phyloP scores from a whole-genome alignment of 1,140 invertebrate species.

The Rhizoglyphus robini region DNA sequence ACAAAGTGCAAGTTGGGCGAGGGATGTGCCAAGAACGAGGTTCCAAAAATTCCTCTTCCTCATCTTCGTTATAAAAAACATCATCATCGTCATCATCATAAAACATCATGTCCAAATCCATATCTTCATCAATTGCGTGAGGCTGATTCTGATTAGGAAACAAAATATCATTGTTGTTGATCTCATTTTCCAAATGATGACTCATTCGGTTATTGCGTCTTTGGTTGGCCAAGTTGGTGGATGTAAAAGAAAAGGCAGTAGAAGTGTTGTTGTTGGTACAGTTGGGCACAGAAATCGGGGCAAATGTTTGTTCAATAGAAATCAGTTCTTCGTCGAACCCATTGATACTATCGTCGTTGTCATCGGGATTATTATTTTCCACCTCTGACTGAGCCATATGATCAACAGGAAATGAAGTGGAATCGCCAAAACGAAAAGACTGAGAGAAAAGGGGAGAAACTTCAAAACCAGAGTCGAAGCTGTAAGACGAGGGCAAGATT shows the following conservation, averaged over 20 bases:
- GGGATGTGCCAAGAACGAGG: not conserved
- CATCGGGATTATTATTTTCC: not conserved
- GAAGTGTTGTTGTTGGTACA: not conserved
- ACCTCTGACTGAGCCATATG: no score
- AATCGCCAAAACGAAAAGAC: not conserved
- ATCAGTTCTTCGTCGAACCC: slow-evolving; percentile 1
- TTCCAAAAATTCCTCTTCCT: not conserved
- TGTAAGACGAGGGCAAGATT: not conserved
- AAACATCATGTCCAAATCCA: not conserved
- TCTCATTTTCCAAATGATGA: not conserved
- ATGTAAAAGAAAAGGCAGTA: not conserved
- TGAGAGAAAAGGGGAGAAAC: not conserved
- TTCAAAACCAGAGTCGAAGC: not conserved
- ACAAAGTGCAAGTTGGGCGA: not conserved
- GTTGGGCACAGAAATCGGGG: not conserved
- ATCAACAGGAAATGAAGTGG: no score
- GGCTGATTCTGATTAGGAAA: not conserved
- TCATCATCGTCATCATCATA: not conserved
- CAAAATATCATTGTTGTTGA: not conserved
- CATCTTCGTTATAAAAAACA: not conserved
- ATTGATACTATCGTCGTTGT: not conserved
- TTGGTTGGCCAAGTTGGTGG: not conserved
- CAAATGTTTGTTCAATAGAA: slow-evolving; percentile 7
- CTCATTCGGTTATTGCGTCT: not conserved
- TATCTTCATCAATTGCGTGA: not conserved